Base-by-base conservation (phyloP, 2,113 vertebrate genomes). In the Gambusia affinis region DNA sequence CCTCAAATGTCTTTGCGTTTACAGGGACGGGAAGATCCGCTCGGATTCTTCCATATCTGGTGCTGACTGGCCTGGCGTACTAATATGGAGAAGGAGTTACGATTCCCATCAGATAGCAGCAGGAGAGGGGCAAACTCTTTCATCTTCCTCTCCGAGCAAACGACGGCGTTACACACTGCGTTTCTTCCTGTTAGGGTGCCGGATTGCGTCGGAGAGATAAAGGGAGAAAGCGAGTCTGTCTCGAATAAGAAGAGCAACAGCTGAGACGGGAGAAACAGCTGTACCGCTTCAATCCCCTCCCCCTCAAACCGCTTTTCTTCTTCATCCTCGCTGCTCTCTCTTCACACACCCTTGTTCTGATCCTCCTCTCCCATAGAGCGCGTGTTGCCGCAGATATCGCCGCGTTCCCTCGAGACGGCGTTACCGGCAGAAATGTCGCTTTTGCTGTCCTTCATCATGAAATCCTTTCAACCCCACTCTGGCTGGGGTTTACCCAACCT, bases 181-280 rank as follows among this genome's bases (percentile, higher is more conserved):
- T 78, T 73, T 78, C 71, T 78, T 61, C 72, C 51, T 70, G 63
- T 76, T 28, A 29, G 74, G 72, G 47, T 64, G 74, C 64, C 64
- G 12, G 14, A 11, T 73, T 71, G 62, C 67, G 72, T 27, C 12
- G 0, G 14, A 7, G 61, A 8, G 69, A 60, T 57, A n/a, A 66
- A 27, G 44, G 28, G 65, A 74, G 62, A 73, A 76, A 74, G 31
- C 1, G 19, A 79, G 81, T 64, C 79, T 83, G 51, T 62, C 71
- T 82, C 66, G 6, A 84, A 68, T 70, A 82, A 76, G 86, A 87
- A 73, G 70, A 84, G 82, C 90, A 94, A 93, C 93, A 95, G 94
- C 94, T 93, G 92, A 89, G 86, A 81, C 83, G 76, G 68, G 67
- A 87, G 79, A 93, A 94, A 92, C 92, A 94, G 93, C 92, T 94